Percentiles rank a stretch among this genome's conserved stretches.
Conservation (phyloP, 2,113 vertebrate species). For the Suricata suricatta region DNA sequence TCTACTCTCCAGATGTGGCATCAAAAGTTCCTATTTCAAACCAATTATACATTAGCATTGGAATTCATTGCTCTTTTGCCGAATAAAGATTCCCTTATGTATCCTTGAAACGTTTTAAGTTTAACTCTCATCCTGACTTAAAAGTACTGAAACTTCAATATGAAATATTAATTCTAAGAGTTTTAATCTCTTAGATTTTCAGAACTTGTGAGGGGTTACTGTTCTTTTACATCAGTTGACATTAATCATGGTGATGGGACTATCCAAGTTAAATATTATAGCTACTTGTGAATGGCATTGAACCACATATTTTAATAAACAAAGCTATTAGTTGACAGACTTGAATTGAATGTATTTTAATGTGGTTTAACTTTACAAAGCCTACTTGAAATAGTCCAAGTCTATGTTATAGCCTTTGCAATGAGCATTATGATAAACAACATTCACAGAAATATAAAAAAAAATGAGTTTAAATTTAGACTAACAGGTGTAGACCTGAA, state of each 20-base stretch:
- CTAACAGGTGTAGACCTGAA: not conserved
- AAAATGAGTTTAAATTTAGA: not conserved
- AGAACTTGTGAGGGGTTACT: not conserved
- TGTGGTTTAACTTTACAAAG: conserved; percentile 34
- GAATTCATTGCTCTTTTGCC: conserved; percentile 70
- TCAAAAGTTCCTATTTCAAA: conserved; percentile 80
- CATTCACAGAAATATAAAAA: not conserved
- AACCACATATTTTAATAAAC: not conserved
- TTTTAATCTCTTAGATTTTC: not conserved
- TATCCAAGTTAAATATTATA: conserved; percentile 35
- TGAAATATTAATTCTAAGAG: not conserved
- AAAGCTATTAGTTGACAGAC: not conserved
- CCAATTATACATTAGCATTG: conserved; percentile 75
- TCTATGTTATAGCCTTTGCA: not conserved
- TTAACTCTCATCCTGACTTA: conserved; percentile 31
- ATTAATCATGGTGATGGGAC: not conserved
- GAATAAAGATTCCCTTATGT: conserved; percentile 55
- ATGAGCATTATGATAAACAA: not conserved
- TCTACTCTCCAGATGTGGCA: conserved; percentile 80
- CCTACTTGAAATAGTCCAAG: not conserved
- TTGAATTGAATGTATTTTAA: conserved; percentile 16
- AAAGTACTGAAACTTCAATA: conserved; percentile 36
- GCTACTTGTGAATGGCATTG: not conserved
- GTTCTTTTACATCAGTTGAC: not conserved
- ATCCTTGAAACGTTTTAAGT: conserved; percentile 56